Evolutionary conservation across 2,888 invertebrate genomes (phyloP).

Genomic region (Eudemis profundana): DNA sequence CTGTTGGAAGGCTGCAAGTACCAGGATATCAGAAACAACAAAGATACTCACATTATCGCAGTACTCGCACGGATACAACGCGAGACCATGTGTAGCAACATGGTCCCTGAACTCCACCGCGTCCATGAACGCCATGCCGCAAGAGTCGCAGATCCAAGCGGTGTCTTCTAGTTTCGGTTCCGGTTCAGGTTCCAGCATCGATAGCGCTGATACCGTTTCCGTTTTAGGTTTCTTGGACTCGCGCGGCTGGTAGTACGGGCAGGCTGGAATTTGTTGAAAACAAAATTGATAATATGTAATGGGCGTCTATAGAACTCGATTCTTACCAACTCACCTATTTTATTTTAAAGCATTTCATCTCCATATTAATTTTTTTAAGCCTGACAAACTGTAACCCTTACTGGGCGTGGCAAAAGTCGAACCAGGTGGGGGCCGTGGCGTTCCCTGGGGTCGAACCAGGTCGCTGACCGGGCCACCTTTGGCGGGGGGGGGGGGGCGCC

Average conservation of each 20-base stretch:
- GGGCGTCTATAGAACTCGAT: no score
- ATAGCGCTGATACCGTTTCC: constrained; percentile 48
- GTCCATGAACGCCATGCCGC: constrained; percentile 66
- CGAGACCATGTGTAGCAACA: constrained; percentile 63
- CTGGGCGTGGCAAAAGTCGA: no score
- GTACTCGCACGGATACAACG: constrained; percentile 66
- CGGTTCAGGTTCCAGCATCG: constrained; percentile 28
- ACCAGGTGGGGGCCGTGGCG: no score
- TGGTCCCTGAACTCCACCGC: constrained; percentile 66
- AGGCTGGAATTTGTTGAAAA: constrained; percentile 57
- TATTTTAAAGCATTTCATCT: no score
- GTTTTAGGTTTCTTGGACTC: constrained; percentile 65
- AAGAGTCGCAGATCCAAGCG: constrained; percentile 71
- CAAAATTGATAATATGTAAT: no score
- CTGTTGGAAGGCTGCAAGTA: not conserved
- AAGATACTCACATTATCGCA: constrained; percentile 23
- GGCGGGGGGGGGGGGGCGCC: no score
- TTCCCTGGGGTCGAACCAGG: no score
- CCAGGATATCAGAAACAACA: not conserved
- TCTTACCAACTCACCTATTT: no score
- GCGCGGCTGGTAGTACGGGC: constrained; percentile 78
- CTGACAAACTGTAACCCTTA: no score
- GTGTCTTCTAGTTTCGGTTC: constrained; percentile 31
- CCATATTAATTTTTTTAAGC: no score
- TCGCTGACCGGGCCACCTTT: no score